A percentile compares a stretch with the other conserved stretches of the same genome.
phyloP scores from a whole-genome alignment of 2,797 vertebrate species.

The Malurus leucopterus region DNA sequence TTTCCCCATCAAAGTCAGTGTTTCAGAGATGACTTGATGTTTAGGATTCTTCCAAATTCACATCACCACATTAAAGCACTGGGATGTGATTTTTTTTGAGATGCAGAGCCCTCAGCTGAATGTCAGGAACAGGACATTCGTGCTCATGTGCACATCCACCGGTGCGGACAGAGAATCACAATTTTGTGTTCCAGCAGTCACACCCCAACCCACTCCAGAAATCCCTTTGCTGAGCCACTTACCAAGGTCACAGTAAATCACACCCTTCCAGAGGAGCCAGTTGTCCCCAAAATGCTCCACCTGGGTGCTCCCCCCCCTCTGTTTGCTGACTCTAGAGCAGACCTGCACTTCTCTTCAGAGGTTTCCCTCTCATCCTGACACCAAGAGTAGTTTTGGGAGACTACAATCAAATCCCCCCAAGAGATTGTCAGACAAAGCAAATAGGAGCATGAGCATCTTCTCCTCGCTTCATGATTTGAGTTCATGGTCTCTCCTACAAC shows the following conservation, averaged over 20 bases:
- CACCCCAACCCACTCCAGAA: not conserved
- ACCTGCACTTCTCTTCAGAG: not conserved
- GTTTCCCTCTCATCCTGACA: not conserved
- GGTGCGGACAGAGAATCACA: not conserved
- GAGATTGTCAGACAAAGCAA: not conserved
- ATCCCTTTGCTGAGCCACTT: not conserved
- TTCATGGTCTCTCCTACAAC: not conserved
- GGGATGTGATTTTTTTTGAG: not conserved
- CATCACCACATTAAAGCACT: not conserved
- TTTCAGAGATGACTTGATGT: not conserved
- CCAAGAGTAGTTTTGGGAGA: accelerated
- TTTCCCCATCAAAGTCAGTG: not conserved
- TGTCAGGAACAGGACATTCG: not conserved
- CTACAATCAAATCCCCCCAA: not conserved
- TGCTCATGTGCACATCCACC: not conserved
- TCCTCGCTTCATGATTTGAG: not conserved
- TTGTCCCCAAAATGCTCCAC: not conserved
- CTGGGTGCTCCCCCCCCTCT: not conserved
- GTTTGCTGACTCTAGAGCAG: not conserved
- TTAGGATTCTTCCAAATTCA: not conserved
- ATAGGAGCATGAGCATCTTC: not conserved
- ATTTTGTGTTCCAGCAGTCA: not conserved
- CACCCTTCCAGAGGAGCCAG: not conserved
- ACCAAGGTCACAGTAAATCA: not conserved
- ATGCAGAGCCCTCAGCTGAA: not conserved